Conservation (phyloP, 2,797 vertebrate species). For the Petrocephalus sullivani region DNA sequence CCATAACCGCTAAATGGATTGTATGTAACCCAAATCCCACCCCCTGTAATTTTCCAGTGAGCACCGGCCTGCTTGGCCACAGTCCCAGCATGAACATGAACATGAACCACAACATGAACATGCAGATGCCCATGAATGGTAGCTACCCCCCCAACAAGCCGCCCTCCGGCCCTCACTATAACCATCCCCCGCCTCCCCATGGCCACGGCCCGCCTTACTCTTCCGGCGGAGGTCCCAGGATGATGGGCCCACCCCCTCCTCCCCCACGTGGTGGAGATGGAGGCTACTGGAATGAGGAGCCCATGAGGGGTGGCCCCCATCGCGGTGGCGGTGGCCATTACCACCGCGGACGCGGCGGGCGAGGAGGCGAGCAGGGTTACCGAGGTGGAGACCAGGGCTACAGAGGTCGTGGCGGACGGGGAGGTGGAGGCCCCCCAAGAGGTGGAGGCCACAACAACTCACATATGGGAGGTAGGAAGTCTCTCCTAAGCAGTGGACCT, state of each 20-base stretch:
- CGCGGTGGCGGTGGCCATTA: slow-evolving; percentile 74
- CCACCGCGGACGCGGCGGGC: slow-evolving; percentile 60
- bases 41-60: slow-evolving; percentile 47
- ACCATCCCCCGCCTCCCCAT: slow-evolving; percentile 67
- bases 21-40: not conserved
- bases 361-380: slow-evolving; percentile 74
- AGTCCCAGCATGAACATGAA: slow-evolving; percentile 67
- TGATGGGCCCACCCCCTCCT: slow-evolving; percentile 79
- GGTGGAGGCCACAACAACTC: slow-evolving; percentile 63
- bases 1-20: not conserved
- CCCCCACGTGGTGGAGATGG: slow-evolving; percentile 64
- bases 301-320: slow-evolving; percentile 70
- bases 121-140: slow-evolving; percentile 74
- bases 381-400: slow-evolving; percentile 75
- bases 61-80: slow-evolving; percentile 70
- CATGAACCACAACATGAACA: slow-evolving; percentile 55
- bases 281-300: slow-evolving; percentile 79
- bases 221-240: slow-evolving; percentile 61
- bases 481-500: not conserved
- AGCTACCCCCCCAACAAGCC: slow-evolving; percentile 73
- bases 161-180: slow-evolving; percentile 75
- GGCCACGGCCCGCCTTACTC: slow-evolving; percentile 68
- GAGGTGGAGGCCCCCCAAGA: slow-evolving; percentile 66
- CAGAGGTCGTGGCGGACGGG: slow-evolving; percentile 68
- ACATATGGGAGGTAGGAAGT: slow-evolving; percentile 65